Base-by-base conservation (phyloP, 2,797 vertebrate genomes). In the Parauchenoglanis punctatus region DNA sequence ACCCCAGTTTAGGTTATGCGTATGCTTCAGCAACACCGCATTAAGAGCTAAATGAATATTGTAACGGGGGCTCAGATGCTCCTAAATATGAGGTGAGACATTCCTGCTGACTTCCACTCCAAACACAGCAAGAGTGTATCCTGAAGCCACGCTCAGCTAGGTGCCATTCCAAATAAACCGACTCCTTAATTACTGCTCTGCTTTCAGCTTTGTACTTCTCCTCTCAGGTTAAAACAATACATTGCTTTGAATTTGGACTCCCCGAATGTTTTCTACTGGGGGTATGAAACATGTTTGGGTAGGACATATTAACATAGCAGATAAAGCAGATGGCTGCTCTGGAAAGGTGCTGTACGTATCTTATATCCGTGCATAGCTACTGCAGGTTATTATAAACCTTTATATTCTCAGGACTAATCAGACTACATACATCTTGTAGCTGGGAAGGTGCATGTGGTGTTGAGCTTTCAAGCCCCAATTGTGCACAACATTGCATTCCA, bases 91-190 rank as follows among this genome's bases (percentile, higher is more conserved):
- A 88, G 83, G 88, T 8, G 89, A 25, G 15, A 87, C 40, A 90
- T 91, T 90, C 83, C 85, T 83, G 52, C n/a, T 23, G 31, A 65
- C 77, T 59, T 90, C 82, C 84, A 88, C 49, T 89, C 59, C 56
- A 89, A 89, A 87, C 89, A 85, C n/a, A 61, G 54, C 23, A 23
- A 46, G 73, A 35, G 70, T 40, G 80, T 82, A 83, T 89, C 82
- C 86, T 86, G 82, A 82, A 87, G 61, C 63, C 68, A 40, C 18
- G 61, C 85, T 85, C 83, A 78, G 70, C 56, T 54, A 65, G 81
- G 65, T 81, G 90, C 89, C 90, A 87, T 83, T 87, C n/a, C 84
- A 91, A 91, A 90, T 83, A 90, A 85, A 86, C 81, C 78, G 58
- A 46, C 65, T 72, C 40, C 75, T 81, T 89, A 89, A 91, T 85